A percentile compares a stretch with the other conserved stretches of the same genome.
These are phyloP conservation scores for Trematomus bernacchii DNA, from an alignment of 2,797 vertebrate genomes.

Conservation along the genomic window DNA sequence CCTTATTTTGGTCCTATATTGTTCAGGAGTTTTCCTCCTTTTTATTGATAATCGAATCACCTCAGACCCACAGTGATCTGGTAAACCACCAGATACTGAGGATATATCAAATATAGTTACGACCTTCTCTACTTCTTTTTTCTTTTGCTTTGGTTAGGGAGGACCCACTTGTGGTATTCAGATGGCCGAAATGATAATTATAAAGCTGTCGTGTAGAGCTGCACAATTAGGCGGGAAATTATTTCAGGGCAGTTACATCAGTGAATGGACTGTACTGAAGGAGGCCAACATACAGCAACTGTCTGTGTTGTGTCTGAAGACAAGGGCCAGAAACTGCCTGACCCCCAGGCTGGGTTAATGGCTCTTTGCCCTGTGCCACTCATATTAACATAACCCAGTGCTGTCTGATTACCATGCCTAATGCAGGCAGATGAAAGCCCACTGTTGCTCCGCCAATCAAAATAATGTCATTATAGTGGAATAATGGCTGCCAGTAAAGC, in stretches of 20 bases:
- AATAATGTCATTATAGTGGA: slow-evolving; percentile 72
- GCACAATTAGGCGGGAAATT: too few relatives aligned
- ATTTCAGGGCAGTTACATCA: slow-evolving; percentile 7
- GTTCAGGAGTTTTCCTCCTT: too few relatives aligned
- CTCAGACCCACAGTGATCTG: too few relatives aligned
- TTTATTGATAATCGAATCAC: too few relatives aligned
- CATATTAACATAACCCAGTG: slow-evolving; percentile 60
- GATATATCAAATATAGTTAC: too few relatives aligned
- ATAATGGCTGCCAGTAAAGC: slow-evolving; percentile 65
- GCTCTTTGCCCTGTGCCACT: slow-evolving; percentile 54
- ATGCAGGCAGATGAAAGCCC: slow-evolving; percentile 68
- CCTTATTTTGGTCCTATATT: too few relatives aligned
- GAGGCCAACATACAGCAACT: slow-evolving; percentile 4
- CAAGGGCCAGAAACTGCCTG: slow-evolving; percentile 33
- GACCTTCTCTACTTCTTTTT: too few relatives aligned
- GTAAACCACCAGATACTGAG: too few relatives aligned
- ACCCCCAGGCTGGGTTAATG: slow-evolving; percentile 54
- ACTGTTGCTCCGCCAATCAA: slow-evolving; percentile 74
- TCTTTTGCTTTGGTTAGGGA: too few relatives aligned
- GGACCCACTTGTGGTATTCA: not conserved
- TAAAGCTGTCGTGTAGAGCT: too few relatives aligned
- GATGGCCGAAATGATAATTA: not conserved
- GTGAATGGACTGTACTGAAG: not conserved
- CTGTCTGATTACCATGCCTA: slow-evolving; percentile 71
- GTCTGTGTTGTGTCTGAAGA: slow-evolving; percentile 26